phyloP scores from a whole-genome alignment of 1,140 invertebrate species.

The Dufourea novaeangliae region DNA sequence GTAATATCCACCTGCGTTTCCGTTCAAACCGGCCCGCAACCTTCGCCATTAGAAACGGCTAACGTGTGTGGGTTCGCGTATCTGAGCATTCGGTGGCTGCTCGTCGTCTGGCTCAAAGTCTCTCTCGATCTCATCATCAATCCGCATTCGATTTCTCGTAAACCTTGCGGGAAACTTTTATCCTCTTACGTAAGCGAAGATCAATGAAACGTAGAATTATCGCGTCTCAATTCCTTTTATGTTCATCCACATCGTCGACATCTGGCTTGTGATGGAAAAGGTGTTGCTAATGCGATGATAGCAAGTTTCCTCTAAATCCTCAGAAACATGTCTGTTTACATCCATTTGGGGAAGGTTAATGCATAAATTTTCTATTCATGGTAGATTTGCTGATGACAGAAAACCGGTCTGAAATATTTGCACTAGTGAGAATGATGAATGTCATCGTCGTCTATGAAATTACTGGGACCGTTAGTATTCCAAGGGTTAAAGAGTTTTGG shows the following conservation, averaged over 20 bases:
- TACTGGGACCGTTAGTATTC: too few species aligned
- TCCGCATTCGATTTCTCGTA: not conserved
- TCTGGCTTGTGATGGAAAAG: not conserved
- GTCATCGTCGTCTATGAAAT: too few species aligned
- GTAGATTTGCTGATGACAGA: too few species aligned
- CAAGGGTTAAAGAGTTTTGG: too few species aligned
- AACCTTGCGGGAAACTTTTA: not conserved
- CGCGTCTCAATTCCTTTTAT: not conserved
- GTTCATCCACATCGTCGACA: not conserved
- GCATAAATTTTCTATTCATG: too few species aligned
- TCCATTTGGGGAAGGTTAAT: too few species aligned
- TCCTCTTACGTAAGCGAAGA: not conserved
- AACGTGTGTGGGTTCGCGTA: not conserved
- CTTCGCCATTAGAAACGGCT: constrained; percentile 1
- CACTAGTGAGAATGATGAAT: too few species aligned
- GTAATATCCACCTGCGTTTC: constrained; percentile 30
- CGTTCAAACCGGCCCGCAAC: not conserved
- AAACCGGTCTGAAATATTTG: too few species aligned
- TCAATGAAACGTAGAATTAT: not conserved
- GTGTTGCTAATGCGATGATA: too few species aligned
- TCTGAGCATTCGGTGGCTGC: not conserved
- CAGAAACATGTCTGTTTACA: too few species aligned
- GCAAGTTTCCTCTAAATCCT: not conserved
- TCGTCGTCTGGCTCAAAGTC: not conserved
- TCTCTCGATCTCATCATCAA: not conserved